Evolutionary conservation across 2,113 vertebrate species (phyloP).

Genomic region (Lampris megalopsis): DNA sequence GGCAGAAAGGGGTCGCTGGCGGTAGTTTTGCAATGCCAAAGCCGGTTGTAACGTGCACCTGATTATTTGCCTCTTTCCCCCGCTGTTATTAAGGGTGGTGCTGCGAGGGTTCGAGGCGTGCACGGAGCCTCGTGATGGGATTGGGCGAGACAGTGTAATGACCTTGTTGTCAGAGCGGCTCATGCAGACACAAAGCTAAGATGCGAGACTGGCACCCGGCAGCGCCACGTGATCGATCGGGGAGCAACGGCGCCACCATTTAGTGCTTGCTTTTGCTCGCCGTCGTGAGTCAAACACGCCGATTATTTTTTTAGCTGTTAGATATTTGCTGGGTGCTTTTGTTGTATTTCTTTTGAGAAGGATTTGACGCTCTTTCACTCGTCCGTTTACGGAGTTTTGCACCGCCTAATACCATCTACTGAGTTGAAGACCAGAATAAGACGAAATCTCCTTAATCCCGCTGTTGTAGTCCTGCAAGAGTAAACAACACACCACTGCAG

Average conservation of each 20-base stretch:
- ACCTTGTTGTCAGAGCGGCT: slow-evolving; percentile 74
- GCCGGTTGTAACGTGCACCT: slow-evolving; percentile 65
- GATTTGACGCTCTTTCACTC: no score
- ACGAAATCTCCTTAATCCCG: no score
- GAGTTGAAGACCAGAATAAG: no score
- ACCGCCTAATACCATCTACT: no score
- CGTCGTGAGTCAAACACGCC: background rate
- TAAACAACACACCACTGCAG: no score
- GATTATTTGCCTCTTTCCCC: slow-evolving; percentile 72
- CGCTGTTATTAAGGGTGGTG: slow-evolving; percentile 70
- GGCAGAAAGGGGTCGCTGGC: slow-evolving; percentile 61
- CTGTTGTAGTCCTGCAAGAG: no score
- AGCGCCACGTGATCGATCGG: no score
- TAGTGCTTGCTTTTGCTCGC: background rate
- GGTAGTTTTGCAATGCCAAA: slow-evolving; percentile 69
- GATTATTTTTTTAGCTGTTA: no score
- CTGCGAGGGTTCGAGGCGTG: slow-evolving; percentile 66
- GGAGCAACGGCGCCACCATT: no score
- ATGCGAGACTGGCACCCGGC: slow-evolving; percentile 28
- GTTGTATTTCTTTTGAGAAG: no score
- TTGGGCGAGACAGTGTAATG: slow-evolving; percentile 77
- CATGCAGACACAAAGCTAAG: slow-evolving; percentile 66
- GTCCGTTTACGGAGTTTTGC: no score
- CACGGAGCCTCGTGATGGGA: slow-evolving; percentile 67
- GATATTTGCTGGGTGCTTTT: no score